Evolutionary conservation across 1,140 invertebrate species (phyloP).

Genomic region (Drosophila pachea): DNA sequence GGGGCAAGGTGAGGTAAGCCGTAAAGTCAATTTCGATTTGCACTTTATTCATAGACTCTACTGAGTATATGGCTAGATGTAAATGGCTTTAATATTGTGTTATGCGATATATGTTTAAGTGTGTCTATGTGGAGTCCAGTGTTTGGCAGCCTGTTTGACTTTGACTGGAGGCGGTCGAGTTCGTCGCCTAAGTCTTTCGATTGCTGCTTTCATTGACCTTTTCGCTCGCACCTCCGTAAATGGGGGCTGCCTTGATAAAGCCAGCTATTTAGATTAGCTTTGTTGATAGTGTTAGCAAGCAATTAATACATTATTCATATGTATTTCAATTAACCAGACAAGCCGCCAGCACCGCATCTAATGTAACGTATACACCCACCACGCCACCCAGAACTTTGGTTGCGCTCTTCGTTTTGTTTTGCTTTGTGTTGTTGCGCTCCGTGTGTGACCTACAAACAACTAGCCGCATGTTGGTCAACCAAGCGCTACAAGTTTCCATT

Average conservation of each 20-base stretch:
- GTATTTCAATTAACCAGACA: conserved; percentile 19
- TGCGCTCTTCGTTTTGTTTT: background rate
- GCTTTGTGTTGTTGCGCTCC: conserved; percentile 16
- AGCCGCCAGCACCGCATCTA: conserved; percentile 25
- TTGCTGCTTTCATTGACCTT: conserved; percentile 58
- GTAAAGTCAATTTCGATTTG: too few species aligned
- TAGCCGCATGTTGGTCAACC: conserved; percentile 71
- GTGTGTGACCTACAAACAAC: conserved; percentile 74
- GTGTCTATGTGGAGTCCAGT: conserved; percentile 2
- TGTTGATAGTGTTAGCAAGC: conserved; percentile 21
- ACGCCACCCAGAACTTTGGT: conserved; percentile 23
- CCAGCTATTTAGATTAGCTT: conserved; percentile 33
- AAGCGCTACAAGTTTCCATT: conserved; percentile 75
- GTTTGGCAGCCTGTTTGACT: conserved; percentile 10
- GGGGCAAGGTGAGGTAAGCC: conserved; percentile 1
- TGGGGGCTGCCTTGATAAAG: conserved; percentile 14
- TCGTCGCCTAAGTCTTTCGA: conserved; percentile 45
- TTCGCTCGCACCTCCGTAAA: conserved; percentile 23
- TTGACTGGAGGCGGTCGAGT: conserved; percentile 36
- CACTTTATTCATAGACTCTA: too few species aligned
- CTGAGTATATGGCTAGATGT: background rate
- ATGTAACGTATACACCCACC: conserved; percentile 30
- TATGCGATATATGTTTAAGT: conserved; percentile 27
- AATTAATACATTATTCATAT: conserved; percentile 22
- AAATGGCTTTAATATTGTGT: conserved; percentile 41